Evolutionary conservation across 2,113 vertebrate genomes (phyloP).

Genomic region (Manacus vitellinus): DNA sequence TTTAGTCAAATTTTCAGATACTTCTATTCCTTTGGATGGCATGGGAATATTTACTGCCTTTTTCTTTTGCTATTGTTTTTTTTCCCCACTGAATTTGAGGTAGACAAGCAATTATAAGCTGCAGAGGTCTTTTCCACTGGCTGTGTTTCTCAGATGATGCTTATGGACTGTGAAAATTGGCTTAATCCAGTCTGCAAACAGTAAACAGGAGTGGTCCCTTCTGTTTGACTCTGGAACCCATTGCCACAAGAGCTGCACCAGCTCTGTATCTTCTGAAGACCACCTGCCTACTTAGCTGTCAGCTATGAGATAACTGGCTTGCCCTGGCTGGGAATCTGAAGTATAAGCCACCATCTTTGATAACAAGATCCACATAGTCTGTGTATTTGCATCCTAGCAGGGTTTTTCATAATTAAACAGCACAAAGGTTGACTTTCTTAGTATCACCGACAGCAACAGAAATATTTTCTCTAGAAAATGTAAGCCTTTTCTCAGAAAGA

Average conservation of each 20-base stretch:
- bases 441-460: neutral
- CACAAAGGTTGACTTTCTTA: neutral
- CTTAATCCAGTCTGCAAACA: neutral
- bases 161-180: neutral
- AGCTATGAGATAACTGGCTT: neutral
- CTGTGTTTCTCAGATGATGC: neutral
- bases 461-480: neutral
- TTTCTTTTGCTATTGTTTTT: too few species aligned
- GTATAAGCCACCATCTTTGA: neutral
- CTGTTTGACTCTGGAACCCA: neutral
- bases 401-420: neutral
- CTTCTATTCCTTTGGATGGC: neutral
- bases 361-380: neutral
- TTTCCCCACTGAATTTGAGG: neutral
- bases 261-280: neutral
- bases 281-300: neutral
- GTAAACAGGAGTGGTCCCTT: neutral
- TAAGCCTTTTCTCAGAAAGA: neutral
- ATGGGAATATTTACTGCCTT: neutral
- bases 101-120: accelerated
- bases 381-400: neutral
- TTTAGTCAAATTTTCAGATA: neutral
- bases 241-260: neutral
- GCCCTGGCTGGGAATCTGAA: neutral
- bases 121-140: neutral